Percentiles rank a stretch among this genome's conserved stretches.
These are phyloP conservation scores for Lepidocyrtinus sp. DNA, from an alignment of 2,888 invertebrate genomes.

Conservation along the genomic window DNA sequence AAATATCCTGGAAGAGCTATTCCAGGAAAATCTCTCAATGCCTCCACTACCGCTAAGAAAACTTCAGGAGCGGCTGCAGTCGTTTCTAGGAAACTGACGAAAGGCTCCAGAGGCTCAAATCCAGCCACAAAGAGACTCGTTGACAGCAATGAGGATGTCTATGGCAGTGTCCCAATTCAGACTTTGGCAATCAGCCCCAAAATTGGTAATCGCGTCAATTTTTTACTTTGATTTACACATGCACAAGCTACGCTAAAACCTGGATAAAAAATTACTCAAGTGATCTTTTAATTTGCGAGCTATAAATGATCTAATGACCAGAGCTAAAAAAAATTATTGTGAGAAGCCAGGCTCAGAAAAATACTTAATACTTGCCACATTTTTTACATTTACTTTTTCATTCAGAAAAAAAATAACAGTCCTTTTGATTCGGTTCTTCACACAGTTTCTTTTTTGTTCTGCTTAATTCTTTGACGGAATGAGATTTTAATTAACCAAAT, in stretches of 20 bases:
- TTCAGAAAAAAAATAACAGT: slow-evolving; percentile 48
- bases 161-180: slow-evolving; percentile 67
- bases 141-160: slow-evolving; percentile 68
- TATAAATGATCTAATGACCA: slow-evolving; percentile 20
- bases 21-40: too few relatives aligned
- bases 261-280: neutral
- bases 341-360: neutral
- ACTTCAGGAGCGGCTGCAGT: neutral
- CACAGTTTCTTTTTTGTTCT: slow-evolving; percentile 24
- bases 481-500: slow-evolving; percentile 6
- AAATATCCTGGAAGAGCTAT: neutral
- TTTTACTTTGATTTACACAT: slow-evolving; percentile 50
- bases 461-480: neutral
- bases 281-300: neutral
- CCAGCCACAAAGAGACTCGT: slow-evolving; percentile 26
- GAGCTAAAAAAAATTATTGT: slow-evolving; percentile 6
- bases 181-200: slow-evolving; percentile 63
- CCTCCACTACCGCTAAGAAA: too few relatives aligned
- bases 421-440: slow-evolving; percentile 31
- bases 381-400: slow-evolving; percentile 6
- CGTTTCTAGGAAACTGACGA: neutral
- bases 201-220: slow-evolving; percentile 64
- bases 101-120: neutral
- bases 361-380: too few relatives aligned
- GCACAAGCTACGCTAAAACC: neutral